Evolutionary conservation across 2,888 invertebrate genomes (phyloP).

Genomic region (Petrolisthes cinctipes): DNA sequence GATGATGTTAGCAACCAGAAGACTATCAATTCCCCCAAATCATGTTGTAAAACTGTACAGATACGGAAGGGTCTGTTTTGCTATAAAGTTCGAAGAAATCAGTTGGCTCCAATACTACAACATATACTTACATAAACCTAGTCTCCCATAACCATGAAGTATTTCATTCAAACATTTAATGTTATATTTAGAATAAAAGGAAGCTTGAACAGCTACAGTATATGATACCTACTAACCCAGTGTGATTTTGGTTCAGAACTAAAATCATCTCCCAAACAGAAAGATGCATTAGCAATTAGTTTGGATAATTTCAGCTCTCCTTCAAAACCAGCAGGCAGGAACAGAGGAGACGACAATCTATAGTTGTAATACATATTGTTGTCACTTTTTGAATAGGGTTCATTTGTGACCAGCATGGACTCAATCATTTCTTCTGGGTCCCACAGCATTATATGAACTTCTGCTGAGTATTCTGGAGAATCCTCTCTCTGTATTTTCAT

Average conservation of each 20-base stretch:
- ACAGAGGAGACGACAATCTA: slow-evolving; percentile 13
- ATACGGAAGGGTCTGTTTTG: too few relatives aligned
- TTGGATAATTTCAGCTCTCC: slow-evolving; percentile 36
- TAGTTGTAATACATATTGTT: slow-evolving; percentile 7
- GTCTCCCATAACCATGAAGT: neutral
- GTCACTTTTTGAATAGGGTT: slow-evolving; percentile 7
- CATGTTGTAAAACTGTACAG: too few relatives aligned
- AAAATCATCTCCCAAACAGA: slow-evolving; percentile 27
- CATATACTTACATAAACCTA: neutral
- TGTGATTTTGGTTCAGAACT: neutral
- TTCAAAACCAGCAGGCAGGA: slow-evolving; percentile 34
- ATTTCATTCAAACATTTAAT: neutral
- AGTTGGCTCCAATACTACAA: too few relatives aligned
- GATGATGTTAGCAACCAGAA: too few relatives aligned
- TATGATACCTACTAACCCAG: slow-evolving; percentile 29
- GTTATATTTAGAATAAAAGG: neutral
- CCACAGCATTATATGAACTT: neutral
- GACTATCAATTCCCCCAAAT: too few relatives aligned
- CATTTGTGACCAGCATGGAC: neutral
- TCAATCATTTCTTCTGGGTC: slow-evolving; percentile 46
- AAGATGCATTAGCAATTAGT: slow-evolving; percentile 8
- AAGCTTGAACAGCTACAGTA: neutral
- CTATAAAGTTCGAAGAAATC: too few relatives aligned
- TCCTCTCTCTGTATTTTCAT: too few relatives aligned
- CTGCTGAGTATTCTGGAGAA: neutral